Evolutionary conservation across 2,797 vertebrate species (phyloP), one percentile per base, ranked within the genome.

Genomic region (Valencia hispanica): DNA sequence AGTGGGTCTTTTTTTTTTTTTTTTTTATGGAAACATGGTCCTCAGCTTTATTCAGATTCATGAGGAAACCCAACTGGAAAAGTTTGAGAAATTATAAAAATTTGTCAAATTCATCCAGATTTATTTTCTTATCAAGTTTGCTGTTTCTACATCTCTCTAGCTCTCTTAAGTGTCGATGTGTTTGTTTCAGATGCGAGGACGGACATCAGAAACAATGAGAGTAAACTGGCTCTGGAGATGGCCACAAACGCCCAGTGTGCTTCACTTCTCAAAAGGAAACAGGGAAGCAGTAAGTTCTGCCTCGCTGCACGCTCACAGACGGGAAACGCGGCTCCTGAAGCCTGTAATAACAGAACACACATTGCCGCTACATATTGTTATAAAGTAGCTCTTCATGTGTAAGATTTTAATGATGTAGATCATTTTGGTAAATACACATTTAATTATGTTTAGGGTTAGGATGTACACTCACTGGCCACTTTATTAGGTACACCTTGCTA

Each of bases 151-250:
- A 1, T 57, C 43, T 36, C 5, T 69, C 5, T 32, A 59, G 30
- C 10, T 15, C 72, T 20, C 25, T 69, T 72, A 0, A 79, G 0
- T 71, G 9, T 51, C 47, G 34, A 0, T 39, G 0, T 84, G 53
- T 84, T 81, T 77, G 25, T 85, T 89, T 83, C 89, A 99, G 98
- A 97, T 83, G 96, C 97, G 17, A 95, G 96, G 92, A 97, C 90
- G 80, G 98, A 99, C 89, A 85, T 99, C 89, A 93, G 92, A 87
- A 99, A 99, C 94, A 99, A 97, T 0, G 98, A 99, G 93, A 98
- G 98, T 87, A 99, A 99, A 89, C 91, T 98, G 82, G 97, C 98
- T 70, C 85, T 97, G 80, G 97, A 99, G 25, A 99, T 99, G 98
- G 96, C 98, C 75, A 99, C 96, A 1, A 96, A 97, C 0, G 97